Base-by-base conservation (phyloP, 2,797 vertebrate genomes). In the Graptemys geographica region DNA sequence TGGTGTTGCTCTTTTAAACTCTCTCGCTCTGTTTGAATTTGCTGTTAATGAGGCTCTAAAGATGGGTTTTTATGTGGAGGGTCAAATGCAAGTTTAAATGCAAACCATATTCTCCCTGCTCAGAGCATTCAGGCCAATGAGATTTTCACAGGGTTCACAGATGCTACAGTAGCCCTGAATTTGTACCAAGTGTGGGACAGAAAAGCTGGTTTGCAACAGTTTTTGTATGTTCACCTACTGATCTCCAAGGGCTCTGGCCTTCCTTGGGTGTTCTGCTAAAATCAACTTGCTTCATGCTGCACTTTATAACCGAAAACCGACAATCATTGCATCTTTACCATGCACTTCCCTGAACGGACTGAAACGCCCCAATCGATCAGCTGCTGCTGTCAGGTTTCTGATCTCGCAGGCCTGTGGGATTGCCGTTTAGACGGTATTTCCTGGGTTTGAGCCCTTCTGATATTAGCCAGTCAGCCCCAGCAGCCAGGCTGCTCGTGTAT, bases 331-430 rank as follows among this genome's bases (percentile, higher is more conserved):
- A 0, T 31, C 27, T 11, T 9, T 79, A 28, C 81, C 4, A 0
- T 1, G 0, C 33, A 3, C 8, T 80, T 11, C 92, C 8, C 33
- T 65, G 33, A 33, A 1, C 23, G 55, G 74, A 52, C 10, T 5
- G 4, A 62, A 3, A 80, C 0, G 2, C 18, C 84, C 91, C 76
- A 2, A 31, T 3, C 8, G 0, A 62, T 37, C 78, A 11, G 19
- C 3, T 37, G 51, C 51, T 49, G 47, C n/a, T 19, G 13, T 16
- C 25, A 0, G 1, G 27, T 37, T 37, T 76, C 80, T 0, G 1
- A 4, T 1, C 4, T 79, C 2, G 0, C 0, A 0, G 28, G 79
- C 27, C 49, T 41, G 16, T 0, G 0, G 11, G 15, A 13, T 19
- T 1, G 0, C 65, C 1, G 19, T 56, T 3, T 74, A 1, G 76